These are phyloP conservation scores for Philereme vetulata DNA, from an alignment of 2,888 invertebrate species.

Conservation along the genomic window DNA sequence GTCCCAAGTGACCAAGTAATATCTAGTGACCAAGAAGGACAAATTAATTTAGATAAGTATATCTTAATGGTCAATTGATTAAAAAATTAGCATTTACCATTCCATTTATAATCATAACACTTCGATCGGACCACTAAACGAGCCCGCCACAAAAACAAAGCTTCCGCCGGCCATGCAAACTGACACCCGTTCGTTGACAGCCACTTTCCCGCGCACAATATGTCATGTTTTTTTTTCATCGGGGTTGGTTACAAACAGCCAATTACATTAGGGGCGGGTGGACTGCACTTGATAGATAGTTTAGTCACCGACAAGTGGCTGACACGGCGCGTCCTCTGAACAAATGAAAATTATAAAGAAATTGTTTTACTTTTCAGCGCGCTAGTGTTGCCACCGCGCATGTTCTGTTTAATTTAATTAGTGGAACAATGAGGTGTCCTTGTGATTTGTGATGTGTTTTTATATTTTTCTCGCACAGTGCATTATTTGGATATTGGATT, in stretches of 20 bases:
- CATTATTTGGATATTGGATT: slow-evolving; percentile 48
- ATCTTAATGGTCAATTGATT: too few species aligned
- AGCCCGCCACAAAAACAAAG: slow-evolving; percentile 72
- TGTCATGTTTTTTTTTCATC: slow-evolving; percentile 78
- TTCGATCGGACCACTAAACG: slow-evolving; percentile 68
- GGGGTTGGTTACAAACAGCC: slow-evolving; percentile 83
- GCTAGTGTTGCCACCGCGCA: slow-evolving; percentile 68
- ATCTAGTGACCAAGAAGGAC: too few species aligned
- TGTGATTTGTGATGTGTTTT: slow-evolving; percentile 72
- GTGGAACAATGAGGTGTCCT: slow-evolving; percentile 64
- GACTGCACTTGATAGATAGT: slow-evolving; percentile 74
- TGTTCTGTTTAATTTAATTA: slow-evolving; percentile 78
- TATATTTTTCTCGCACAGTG: slow-evolving; percentile 45
- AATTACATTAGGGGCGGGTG: slow-evolving; percentile 79
- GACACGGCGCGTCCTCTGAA: slow-evolving; percentile 62
- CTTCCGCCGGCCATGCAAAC: slow-evolving; percentile 65
- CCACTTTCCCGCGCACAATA: slow-evolving; percentile 80
- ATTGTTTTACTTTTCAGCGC: slow-evolving; percentile 42
- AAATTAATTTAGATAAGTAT: too few species aligned
- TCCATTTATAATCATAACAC: slow-evolving; percentile 63
- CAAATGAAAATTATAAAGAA: slow-evolving; percentile 34
- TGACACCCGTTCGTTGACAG: slow-evolving; percentile 71
- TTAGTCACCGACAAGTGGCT: slow-evolving; percentile 73
- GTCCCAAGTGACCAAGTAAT: too few species aligned
- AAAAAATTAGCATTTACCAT: slow-evolving; percentile 19